phyloP scores from a whole-genome alignment of 35 echinoderm and acorn worm species.

The Hemicentrotus pulcherrimus region DNA sequence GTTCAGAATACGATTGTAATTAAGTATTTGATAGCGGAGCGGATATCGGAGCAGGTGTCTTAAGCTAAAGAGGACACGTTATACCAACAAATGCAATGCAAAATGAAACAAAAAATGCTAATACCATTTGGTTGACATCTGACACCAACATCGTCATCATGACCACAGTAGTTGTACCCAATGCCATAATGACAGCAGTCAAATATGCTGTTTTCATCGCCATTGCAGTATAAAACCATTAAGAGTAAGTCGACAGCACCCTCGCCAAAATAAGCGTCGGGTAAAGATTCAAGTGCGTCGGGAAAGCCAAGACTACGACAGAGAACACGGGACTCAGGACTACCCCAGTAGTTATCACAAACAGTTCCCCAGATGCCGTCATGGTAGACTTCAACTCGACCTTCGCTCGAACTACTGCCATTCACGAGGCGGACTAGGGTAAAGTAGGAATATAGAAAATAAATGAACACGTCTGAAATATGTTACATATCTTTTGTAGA shows the following conservation, averaged over 20 bases:
- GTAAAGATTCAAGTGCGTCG: neutral
- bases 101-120: too few relatives aligned
- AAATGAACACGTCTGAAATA: too few relatives aligned
- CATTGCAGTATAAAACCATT: neutral
- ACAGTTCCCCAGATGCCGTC: neutral
- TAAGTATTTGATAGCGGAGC: too few relatives aligned
- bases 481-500: too few relatives aligned
- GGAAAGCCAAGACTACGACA: conserved; percentile 1
- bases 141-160: neutral
- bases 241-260: neutral
- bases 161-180: neutral
- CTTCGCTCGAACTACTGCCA: neutral
- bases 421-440: neutral
- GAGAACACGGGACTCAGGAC: neutral
- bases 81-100: too few relatives aligned
- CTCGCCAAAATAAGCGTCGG: neutral
- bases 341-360: neutral
- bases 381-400: neutral
- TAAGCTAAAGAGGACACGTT: too few relatives aligned
- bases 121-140: neutral
- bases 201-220: neutral
- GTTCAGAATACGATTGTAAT: too few relatives aligned
- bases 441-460: neutral
- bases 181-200: neutral
- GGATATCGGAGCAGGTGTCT: too few relatives aligned